Evolutionary conservation across 2,797 vertebrate species (phyloP), one percentile per base, ranked within the genome.

Genomic region (Bradypodion pumilum): DNA sequence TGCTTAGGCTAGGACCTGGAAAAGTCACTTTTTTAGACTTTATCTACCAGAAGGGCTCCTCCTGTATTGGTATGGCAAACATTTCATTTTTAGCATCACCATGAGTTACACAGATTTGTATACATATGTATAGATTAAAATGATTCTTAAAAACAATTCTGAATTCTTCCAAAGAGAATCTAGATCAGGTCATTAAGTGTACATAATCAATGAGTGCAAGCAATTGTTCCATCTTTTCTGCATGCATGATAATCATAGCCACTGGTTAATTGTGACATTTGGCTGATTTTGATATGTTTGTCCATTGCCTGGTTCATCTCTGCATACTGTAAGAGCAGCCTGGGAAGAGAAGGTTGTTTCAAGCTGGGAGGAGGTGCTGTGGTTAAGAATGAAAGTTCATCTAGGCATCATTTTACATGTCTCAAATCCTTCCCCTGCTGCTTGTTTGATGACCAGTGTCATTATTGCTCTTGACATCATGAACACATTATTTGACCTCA

Each of bases 401-500:
- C 59, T 68, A 32, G 49, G 62, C 63, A 78, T n/a, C 21, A 27
- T 80, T 75, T 84, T 78, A 73, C 29, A 35, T 66, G 68, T 81
- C 46, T 74, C 16, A 68, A 78, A 40, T 66, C 37, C 79, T 78
- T 29, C 44, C 13, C 40, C 65, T 77, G 72, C 73, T 81, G 65
- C 65, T 72, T 77, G 35, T 52, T 80, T 77, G 65, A 79, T 74
- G 60, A 69, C 66, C 29, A 72, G 44, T 66, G 59, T 56, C 62
- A 56, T 56, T 73, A 37, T 46, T 81, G n/a, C 60, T 52, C 46
- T 73, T 70, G 44, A 40, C 32, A 27, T 35, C 32, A 25, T 56
- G n/a, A 66, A 63, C 63, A 44, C 80, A 52, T 40, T 70, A 59
- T n/a, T 86, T 74, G 82, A 80, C 77, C 78, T 65, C 49, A 13